A percentile compares a stretch with the other conserved stretches of the same genome.
Evolutionary conservation across 2,797 vertebrate species (phyloP).

Genomic region (Myotis pilosus): DNA sequence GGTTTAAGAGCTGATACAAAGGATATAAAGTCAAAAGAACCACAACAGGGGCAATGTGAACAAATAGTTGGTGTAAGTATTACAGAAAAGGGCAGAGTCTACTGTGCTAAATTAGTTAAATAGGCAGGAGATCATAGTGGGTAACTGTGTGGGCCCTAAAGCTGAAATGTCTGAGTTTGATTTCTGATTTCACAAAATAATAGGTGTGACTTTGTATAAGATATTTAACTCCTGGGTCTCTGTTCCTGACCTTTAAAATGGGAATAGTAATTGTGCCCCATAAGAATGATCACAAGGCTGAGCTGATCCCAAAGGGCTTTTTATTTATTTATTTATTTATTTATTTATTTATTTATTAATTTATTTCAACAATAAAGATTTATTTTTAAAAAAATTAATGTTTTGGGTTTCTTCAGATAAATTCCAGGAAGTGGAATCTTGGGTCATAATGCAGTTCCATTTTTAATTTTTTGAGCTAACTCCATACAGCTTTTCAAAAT

Average conservation of each 20-base stretch:
- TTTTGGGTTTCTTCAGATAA: no score
- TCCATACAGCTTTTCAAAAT: no score
- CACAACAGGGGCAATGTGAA: background rate
- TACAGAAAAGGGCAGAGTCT: background rate
- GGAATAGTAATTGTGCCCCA: background rate
- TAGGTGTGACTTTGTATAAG: background rate
- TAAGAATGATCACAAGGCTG: background rate
- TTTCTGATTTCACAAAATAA: background rate
- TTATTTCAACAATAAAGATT: no score
- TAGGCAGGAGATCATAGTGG: background rate
- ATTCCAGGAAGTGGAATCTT: no score
- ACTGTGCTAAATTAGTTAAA: background rate
- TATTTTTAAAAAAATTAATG: no score
- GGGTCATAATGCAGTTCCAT: no score
- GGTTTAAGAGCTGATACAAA: background rate
- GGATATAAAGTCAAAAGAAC: background rate
- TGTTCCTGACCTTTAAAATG: background rate
- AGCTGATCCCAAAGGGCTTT: background rate
- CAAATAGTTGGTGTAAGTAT: background rate
- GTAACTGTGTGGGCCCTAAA: background rate
- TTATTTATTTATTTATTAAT: background rate
- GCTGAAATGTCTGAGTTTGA: background rate
- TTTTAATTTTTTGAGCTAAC: no score
- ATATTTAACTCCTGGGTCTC: background rate
- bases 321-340: background rate